phyloP scores from a whole-genome alignment of 2,797 vertebrate species.

The Pitangus sulphuratus region DNA sequence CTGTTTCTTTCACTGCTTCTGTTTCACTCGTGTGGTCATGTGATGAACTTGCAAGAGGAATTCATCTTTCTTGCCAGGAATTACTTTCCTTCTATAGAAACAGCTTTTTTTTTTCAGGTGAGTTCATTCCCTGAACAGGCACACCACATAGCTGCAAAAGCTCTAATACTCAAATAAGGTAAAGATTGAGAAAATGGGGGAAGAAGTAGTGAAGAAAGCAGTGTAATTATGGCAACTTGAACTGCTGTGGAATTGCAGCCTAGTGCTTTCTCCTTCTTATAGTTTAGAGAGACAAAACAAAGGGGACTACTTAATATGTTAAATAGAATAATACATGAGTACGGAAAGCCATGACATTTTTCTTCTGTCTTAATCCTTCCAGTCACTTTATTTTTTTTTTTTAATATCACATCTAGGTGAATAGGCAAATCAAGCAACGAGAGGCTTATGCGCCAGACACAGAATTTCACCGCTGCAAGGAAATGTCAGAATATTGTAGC shows the following conservation, averaged over 20 bases:
- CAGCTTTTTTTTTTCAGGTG: background rate
- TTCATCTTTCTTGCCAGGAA: background rate
- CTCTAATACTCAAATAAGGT: background rate
- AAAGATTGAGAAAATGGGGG: background rate
- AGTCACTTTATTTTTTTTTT: background rate
- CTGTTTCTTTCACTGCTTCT: background rate
- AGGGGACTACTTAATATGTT: background rate
- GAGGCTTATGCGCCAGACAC: conserved; percentile 95
- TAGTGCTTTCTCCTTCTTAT: background rate
- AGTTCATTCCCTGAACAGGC: background rate
- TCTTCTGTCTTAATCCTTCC: background rate
- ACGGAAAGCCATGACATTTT: background rate
- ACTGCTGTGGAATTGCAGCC: background rate
- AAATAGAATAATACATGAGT: background rate
- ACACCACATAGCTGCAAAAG: background rate
- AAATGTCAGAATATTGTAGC: conserved; percentile 98
- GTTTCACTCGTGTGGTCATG: fast-evolving
- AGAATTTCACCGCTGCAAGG: conserved; percentile 94
- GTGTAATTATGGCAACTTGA: background rate
- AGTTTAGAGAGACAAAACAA: background rate
- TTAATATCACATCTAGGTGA: conserved; percentile 81
- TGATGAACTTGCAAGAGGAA: background rate
- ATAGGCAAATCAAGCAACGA: conserved; percentile 88
- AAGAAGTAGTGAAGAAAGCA: background rate
- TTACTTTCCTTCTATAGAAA: background rate